These are phyloP conservation scores for Hydrochoerus hydrochaeris DNA, from an alignment of 2,113 vertebrate genomes.

Conservation along the genomic window DNA sequence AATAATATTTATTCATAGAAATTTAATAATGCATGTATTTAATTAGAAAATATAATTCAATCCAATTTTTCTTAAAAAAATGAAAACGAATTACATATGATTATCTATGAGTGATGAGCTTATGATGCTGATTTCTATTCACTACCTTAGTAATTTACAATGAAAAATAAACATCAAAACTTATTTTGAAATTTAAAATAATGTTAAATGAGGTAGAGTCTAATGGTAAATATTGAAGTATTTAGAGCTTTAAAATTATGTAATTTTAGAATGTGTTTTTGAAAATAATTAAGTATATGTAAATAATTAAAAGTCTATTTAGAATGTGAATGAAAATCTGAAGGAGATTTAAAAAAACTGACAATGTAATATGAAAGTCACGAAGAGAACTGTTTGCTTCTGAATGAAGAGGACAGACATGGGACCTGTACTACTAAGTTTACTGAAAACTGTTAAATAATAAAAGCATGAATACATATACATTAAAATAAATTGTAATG, in stretches of 20 bases:
- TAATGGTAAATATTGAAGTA: not conserved
- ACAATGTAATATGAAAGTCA: not conserved
- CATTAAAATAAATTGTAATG: constrained; percentile 32
- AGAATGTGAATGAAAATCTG: constrained; percentile 24
- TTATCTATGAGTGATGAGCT: not conserved
- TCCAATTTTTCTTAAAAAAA: not conserved
- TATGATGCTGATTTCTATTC: not conserved
- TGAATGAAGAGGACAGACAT: not conserved
- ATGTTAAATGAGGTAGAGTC: not conserved
- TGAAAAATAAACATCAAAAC: not conserved
- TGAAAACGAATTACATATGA: not conserved
- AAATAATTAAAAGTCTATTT: not conserved
- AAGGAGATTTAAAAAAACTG: not conserved
- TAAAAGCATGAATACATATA: not conserved
- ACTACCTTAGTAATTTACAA: not conserved
- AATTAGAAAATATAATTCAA: constrained; percentile 16
- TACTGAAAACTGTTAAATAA: constrained; percentile 44
- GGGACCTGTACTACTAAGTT: not conserved
- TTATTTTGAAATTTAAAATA: constrained; percentile 22
- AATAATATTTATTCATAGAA: not conserved
- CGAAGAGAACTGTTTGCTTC: not conserved
- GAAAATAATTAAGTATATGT: constrained; percentile 25
- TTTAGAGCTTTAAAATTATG: not conserved
- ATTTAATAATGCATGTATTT: not conserved
- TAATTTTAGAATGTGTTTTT: constrained; percentile 17